These are phyloP conservation scores for Dromius quadrimaculatus DNA, from an alignment of 2,888 invertebrate species.

Conservation along the genomic window DNA sequence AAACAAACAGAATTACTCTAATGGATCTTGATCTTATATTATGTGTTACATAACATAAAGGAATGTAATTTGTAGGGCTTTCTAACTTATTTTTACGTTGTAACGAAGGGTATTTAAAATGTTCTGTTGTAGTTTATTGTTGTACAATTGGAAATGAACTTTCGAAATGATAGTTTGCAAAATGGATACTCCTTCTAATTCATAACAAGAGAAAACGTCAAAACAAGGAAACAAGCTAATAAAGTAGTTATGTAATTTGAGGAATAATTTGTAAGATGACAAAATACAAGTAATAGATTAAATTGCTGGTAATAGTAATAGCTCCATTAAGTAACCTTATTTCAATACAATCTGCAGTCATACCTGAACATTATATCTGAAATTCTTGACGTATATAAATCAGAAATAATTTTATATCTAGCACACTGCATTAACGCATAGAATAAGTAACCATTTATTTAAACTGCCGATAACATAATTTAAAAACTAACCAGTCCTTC, in stretches of 20 bases:
- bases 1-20: too few species aligned
- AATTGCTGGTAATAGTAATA: conserved; percentile 10
- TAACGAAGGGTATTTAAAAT: too few species aligned
- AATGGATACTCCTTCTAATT: too few species aligned
- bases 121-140: too few species aligned
- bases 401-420: conserved; percentile 4
- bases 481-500: conserved; percentile 22
- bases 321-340: conserved; percentile 14
- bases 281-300: conserved; percentile 10
- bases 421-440: conserved; percentile 4
- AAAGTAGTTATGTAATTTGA: not conserved
- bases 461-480: not conserved
- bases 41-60: too few species aligned
- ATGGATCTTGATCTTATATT: too few species aligned
- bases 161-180: too few species aligned
- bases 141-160: too few species aligned
- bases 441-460: conserved; percentile 2
- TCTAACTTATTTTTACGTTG: too few species aligned
- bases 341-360: conserved; percentile 17
- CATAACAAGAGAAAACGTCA: too few species aligned
- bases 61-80: too few species aligned
- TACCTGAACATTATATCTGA: conserved; percentile 14
- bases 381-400: conserved; percentile 18
- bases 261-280: not conserved
- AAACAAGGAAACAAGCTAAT: not conserved